Evolutionary conservation across 2,888 invertebrate genomes (phyloP), one percentile per base, ranked within the genome.

Genomic region (Sphecodes monilicornis): DNA sequence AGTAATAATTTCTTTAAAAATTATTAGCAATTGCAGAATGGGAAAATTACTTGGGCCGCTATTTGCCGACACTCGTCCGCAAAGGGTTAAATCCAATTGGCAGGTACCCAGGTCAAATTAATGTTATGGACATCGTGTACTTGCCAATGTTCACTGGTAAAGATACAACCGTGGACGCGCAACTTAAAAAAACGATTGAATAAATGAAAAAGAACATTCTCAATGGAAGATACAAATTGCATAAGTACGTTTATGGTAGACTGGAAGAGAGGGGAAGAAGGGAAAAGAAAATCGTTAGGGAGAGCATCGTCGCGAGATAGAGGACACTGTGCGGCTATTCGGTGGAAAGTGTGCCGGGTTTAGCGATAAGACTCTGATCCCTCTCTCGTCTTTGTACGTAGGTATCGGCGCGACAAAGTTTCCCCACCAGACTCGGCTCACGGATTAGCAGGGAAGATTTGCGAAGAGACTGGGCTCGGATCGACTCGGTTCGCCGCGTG

Each of bases 361-460:
- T 29, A 60, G 29, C 29, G 16, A 60, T 60, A 60, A 60, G 29
- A 29, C 16, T 6, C 60, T 60, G 16, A 60, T 29, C 60, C 60
- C 13, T 6, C 57, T 60, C 60, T 11, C 29, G 60, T 16, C 26
- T 60, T 60, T 60, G 29, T 29, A 29, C 60, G 29, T n/a, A n/a
- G 5, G 60, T 60, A 60, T 60, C 60, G 60, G 60, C 60, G 60
- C 60, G 60, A 60, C 68, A 70, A 82, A 75, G 70, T 76, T 83
- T 64, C 83, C 13, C 76, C 66, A 26, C 79, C 54, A 54, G 79
- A 43, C 3, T 64, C 64, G 64, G 64, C 50, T 50, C 50, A 2
- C 22, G 32, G 29, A 32, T 66, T 72, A 70, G 71, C 54, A 46
- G 71, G 43, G 74, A 68, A 72, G 81, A 83, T 81, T 76, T 72